phyloP scores from a whole-genome alignment of 2,888 invertebrate species.

The Melipona beecheii region DNA sequence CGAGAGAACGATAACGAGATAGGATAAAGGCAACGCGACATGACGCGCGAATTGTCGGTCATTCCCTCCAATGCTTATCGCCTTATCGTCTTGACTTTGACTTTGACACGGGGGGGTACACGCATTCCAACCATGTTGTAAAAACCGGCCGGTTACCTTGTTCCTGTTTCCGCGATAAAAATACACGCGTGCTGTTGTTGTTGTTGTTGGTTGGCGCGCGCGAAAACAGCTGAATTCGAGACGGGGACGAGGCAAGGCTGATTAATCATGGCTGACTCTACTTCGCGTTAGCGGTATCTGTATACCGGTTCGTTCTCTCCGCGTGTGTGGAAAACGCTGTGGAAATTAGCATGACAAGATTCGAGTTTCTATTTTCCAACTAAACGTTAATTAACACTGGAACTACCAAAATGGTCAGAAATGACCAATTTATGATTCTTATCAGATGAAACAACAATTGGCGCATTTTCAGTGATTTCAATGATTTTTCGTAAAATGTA shows the following conservation, averaged over 20 bases:
- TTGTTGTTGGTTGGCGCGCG: constrained; percentile 10
- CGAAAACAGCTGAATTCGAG: constrained; percentile 18
- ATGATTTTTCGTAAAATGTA: too few relatives aligned
- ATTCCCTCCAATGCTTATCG: constrained; percentile 53
- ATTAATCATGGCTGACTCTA: constrained; percentile 43
- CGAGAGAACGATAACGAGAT: constrained; percentile 31
- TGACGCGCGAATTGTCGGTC: constrained; percentile 49
- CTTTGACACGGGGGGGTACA: constrained; percentile 50
- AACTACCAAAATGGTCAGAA: too few relatives aligned
- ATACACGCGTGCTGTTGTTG: constrained; percentile 1
- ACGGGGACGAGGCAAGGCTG: constrained; percentile 31
- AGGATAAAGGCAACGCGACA: constrained; percentile 21
- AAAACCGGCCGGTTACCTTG: constrained; percentile 54
- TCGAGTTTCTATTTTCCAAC: constrained; percentile 44
- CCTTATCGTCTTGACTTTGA: constrained; percentile 60
- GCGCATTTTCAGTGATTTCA: too few relatives aligned
- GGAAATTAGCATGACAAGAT: constrained; percentile 37
- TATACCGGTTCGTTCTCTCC: constrained; percentile 10
- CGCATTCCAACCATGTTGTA: constrained; percentile 26
- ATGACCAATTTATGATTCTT: too few relatives aligned
- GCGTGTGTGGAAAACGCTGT: constrained; percentile 13
- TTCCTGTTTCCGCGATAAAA: constrained; percentile 28
- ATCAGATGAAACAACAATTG: too few relatives aligned
- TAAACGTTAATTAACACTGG: constrained; percentile 17
- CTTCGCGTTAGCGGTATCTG: constrained; percentile 16